These are phyloP conservation scores for Tor tambroides DNA, from an alignment of 2,113 vertebrate species.

Conservation along the genomic window DNA sequence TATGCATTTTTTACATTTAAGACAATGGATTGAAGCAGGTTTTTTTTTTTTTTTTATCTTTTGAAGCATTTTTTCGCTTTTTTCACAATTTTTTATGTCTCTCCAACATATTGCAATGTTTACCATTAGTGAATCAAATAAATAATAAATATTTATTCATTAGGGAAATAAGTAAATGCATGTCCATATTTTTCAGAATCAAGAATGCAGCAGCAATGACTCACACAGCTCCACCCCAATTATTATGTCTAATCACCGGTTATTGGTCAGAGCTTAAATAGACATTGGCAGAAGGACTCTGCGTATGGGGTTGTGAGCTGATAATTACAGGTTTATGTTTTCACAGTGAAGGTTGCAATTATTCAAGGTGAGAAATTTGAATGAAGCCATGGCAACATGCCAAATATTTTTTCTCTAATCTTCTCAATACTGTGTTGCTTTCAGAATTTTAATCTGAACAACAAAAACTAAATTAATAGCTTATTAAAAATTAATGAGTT, in stretches of 20 bases:
- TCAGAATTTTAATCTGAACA: neutral
- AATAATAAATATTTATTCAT: neutral
- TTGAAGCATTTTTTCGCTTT: too few relatives aligned
- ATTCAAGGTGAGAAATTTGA: conserved; percentile 18
- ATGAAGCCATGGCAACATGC: conserved; percentile 34
- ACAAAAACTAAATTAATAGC: neutral
- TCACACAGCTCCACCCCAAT: conserved; percentile 3
- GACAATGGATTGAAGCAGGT: neutral
- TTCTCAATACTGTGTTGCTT: neutral
- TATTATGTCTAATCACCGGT: conserved; percentile 23
- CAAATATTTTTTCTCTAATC: conserved; percentile 12
- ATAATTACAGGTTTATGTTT: conserved; percentile 33
- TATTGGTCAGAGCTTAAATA: conserved; percentile 9
- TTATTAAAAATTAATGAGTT: neutral
- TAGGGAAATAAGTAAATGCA: neutral
- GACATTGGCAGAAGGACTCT: neutral
- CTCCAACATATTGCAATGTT: neutral
- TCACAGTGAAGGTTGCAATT: conserved; percentile 26
- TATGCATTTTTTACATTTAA: neutral
- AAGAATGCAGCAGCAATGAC: neutral
- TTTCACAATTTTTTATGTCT: neutral
- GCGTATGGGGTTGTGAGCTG: neutral
- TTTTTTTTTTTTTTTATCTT: too few relatives aligned
- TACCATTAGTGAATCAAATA: neutral
- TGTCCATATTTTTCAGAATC: neutral